Conservation (phyloP, 1,140 invertebrate species). For the Lasaia peninsularis region DNA sequence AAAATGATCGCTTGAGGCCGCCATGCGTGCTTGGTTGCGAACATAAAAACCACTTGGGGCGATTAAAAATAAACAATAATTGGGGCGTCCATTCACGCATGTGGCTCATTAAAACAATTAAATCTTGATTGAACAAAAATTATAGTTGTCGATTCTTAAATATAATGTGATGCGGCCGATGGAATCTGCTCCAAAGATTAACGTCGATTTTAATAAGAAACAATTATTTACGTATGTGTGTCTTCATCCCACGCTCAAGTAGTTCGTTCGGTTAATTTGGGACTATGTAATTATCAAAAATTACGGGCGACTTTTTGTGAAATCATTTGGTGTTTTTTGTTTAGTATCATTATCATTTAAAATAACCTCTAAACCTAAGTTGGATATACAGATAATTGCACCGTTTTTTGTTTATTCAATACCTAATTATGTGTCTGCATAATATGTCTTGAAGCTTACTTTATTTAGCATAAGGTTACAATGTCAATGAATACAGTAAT, state of each 20-base stretch:
- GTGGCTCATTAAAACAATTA: slow-evolving; percentile 77
- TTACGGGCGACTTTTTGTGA: slow-evolving; percentile 63
- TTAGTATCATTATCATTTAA: slow-evolving; percentile 20
- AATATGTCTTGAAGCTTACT: too few relatives aligned
- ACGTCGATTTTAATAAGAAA: slow-evolving; percentile 75
- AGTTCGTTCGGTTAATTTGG: slow-evolving; percentile 56
- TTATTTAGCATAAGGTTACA: too few relatives aligned
- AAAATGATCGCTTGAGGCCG: slow-evolving; percentile 70
- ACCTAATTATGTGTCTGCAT: too few relatives aligned
- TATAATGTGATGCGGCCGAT: slow-evolving; percentile 65
- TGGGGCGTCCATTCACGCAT: slow-evolving; percentile 75
- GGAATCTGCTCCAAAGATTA: slow-evolving; percentile 72
- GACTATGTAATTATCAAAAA: slow-evolving; percentile 70
- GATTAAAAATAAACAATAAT: slow-evolving; percentile 78
- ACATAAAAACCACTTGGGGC: slow-evolving; percentile 73
- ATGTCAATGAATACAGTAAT: too few relatives aligned
- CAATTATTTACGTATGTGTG: slow-evolving; percentile 73
- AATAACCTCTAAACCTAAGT: slow-evolving; percentile 10
- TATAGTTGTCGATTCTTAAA: slow-evolving; percentile 76
- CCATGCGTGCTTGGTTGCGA: slow-evolving; percentile 70
- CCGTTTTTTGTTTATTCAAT: not conserved
- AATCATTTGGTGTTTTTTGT: slow-evolving; percentile 56
- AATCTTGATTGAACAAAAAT: slow-evolving; percentile 78
- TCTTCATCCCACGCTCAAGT: slow-evolving; percentile 72
- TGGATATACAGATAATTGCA: not conserved